Percentiles rank a stretch among this genome's conserved stretches.
phyloP scores from a whole-genome alignment of 1,140 invertebrate genomes.

The Hydropsyche tenuis region DNA sequence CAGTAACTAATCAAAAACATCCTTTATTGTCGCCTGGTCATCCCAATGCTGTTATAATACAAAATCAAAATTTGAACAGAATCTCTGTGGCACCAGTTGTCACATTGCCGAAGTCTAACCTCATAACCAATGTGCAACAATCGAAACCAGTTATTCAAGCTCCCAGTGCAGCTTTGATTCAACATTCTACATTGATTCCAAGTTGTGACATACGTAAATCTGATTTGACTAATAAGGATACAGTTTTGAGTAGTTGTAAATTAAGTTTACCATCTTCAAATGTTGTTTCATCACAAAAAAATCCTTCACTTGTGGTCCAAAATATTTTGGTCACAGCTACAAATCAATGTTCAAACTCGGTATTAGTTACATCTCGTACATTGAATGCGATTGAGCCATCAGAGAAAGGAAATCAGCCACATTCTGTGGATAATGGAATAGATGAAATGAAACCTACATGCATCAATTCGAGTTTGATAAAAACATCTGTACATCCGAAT shows the following conservation, averaged over 20 bases:
- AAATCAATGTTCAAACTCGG: slow-evolving; percentile 54
- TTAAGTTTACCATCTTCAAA: slow-evolving; percentile 58
- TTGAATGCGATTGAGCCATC: slow-evolving; percentile 8
- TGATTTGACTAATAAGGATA: slow-evolving; percentile 53
- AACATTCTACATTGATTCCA: slow-evolving; percentile 54
- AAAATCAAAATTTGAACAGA: slow-evolving; percentile 59
- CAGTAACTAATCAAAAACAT: slow-evolving; percentile 53
- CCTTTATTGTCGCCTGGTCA: slow-evolving; percentile 61
- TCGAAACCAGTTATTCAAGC: slow-evolving; percentile 49
- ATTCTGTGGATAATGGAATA: slow-evolving; percentile 31
- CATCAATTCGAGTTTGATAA: neutral
- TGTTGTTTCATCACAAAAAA: slow-evolving; percentile 53
- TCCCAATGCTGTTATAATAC: slow-evolving; percentile 58
- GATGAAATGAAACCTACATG: slow-evolving; percentile 25
- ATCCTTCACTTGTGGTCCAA: slow-evolving; percentile 58
- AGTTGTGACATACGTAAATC: slow-evolving; percentile 54
- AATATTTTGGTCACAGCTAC: slow-evolving; percentile 59
- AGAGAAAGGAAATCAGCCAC: slow-evolving; percentile 24
- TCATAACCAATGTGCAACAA: slow-evolving; percentile 61
- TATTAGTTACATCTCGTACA: slow-evolving; percentile 32
- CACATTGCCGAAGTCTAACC: slow-evolving; percentile 62
- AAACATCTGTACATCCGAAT: slow-evolving; percentile 19
- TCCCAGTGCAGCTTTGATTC: slow-evolving; percentile 52
- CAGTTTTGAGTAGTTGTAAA: slow-evolving; percentile 55
- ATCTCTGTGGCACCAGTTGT: slow-evolving; percentile 65